Conservation (phyloP, 2,113 vertebrate genomes). For the Siniperca knerii region DNA sequence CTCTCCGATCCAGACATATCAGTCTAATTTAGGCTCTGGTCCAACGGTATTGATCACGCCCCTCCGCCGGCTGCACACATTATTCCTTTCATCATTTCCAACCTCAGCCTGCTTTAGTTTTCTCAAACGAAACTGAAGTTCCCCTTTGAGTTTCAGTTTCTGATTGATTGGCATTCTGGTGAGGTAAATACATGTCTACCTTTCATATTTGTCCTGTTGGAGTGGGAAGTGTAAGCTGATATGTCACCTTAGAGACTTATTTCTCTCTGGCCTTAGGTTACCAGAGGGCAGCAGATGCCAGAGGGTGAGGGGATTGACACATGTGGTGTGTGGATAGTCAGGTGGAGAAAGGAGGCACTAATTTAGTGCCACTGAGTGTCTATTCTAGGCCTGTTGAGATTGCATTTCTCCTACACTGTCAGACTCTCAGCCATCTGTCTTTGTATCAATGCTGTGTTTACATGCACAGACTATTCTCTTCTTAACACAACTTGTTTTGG, state of each 20-base stretch:
- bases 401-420: conserved; percentile 53
- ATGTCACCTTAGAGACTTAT: conserved; percentile 37
- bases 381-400: conserved; percentile 64
- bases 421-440: conserved; percentile 44
- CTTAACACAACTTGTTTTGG: conserved; percentile 15
- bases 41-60: conserved; percentile 58
- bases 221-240: conserved; percentile 58
- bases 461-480: conserved; percentile 27
- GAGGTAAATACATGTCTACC: conserved; percentile 40
- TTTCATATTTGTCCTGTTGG: conserved; percentile 59
- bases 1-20: conserved; percentile 23
- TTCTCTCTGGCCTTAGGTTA: conserved; percentile 52
- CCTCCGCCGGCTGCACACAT: conserved; percentile 21
- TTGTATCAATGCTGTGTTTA: conserved; percentile 48
- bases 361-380: conserved; percentile 50
- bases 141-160: conserved; percentile 52
- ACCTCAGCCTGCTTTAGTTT: conserved; percentile 27
- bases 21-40: conserved; percentile 48
- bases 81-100: conserved; percentile 48
- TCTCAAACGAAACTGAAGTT: conserved; percentile 32
- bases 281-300: conserved; percentile 50
- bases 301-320: conserved; percentile 64
- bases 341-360: conserved; percentile 66
- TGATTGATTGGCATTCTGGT: conserved; percentile 60
- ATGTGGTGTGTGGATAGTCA: conserved; percentile 60